These are phyloP conservation scores for Falco punctatus DNA, from an alignment of 2,113 vertebrate genomes.

Conservation along the genomic window DNA sequence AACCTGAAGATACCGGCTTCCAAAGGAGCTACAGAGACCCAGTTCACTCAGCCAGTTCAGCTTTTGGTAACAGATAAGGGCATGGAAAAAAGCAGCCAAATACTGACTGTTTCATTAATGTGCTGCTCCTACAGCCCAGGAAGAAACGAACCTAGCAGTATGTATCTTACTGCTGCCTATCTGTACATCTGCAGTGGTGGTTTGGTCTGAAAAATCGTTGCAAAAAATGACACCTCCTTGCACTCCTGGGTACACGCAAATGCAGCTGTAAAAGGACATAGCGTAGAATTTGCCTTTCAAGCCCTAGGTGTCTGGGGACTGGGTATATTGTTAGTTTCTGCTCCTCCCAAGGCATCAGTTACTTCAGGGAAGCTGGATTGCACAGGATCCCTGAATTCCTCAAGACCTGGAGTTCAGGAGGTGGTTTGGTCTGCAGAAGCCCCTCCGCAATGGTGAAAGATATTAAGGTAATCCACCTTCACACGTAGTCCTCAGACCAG, in stretches of 20 bases:
- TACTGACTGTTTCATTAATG: conserved; percentile 67
- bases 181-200: not conserved
- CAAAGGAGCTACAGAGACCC: conserved; percentile 72
- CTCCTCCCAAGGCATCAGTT: not conserved
- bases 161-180: not conserved
- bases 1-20: conserved; percentile 55
- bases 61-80: conserved; percentile 73
- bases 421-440: not conserved
- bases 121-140: conserved; percentile 15
- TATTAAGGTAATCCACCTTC: not conserved
- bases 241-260: not conserved
- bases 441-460: not conserved
- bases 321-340: not conserved
- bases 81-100: conserved; percentile 57
- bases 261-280: not conserved
- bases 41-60: conserved; percentile 75
- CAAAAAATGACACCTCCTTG: not conserved
- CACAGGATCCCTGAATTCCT: not conserved
- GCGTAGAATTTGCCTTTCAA: not conserved
- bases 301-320: not conserved
- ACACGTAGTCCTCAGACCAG: not conserved
- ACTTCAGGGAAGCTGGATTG: not conserved
- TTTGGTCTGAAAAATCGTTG: conserved; percentile 32
- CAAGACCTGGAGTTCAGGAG: not conserved
- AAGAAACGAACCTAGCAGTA: not conserved